Base-by-base conservation (phyloP, 1,140 invertebrate genomes). In the Protaetia brevitarsis region DNA sequence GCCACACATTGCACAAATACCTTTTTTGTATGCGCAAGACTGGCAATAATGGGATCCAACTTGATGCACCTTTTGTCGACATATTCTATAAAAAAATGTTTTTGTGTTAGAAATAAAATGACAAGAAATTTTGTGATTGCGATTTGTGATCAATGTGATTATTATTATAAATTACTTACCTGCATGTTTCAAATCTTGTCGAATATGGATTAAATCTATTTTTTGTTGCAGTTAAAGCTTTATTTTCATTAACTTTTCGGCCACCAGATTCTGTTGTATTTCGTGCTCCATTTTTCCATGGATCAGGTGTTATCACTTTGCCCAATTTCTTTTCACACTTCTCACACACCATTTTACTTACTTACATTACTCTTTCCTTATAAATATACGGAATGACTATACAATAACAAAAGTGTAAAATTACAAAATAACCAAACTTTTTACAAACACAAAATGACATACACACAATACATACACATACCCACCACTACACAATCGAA, bases 1-100 rank as follows among this genome's bases (percentile, higher is more conserved):
- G 0, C 97, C 97, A 81, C 97, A 98, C 96, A 98, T 98, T 0
- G 96, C 93, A 84, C 97, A 99, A 23, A 99, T 99, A 6, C 94
- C 92, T 79, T 95, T 95, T 76, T 94, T 95, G 74, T 96, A 96
- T 1, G 93, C 92, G 80, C 94, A 96, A 0, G 90, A 88, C 82
- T 98, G 96, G 75, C 97, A 99, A 79, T 98, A 99, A 80, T 98
- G 92, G 0, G 95, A 95, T 26, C 96, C 96, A 19, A 88, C 86
- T 83, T 98, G 95, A 79, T 95, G 92, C 1, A 96, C 94, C 74
- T 94, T 94, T 64, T 93, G 93, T 71, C 93, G 87, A 76, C 96
- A 99, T 73, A 99, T 97, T 73, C 91, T 87, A 73, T 29, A 83
- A 77, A 36, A 8, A 41, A 36, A 34, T 21, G 36, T 36, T 31